These are phyloP conservation scores for Tapirus terrestris DNA, from an alignment of 2,113 vertebrate genomes.

Conservation along the genomic window DNA sequence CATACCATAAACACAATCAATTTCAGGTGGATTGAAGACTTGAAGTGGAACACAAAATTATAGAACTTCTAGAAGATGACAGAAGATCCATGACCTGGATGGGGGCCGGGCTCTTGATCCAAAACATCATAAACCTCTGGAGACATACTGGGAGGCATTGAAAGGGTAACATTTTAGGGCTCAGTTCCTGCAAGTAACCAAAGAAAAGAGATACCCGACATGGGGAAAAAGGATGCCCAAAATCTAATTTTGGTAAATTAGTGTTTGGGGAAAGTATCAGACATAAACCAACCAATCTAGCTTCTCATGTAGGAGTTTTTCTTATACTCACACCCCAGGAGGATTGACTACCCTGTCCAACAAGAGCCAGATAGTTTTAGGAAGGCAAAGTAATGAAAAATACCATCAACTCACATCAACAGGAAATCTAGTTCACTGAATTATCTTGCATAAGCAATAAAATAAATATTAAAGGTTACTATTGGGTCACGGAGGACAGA, in stretches of 20 bases:
- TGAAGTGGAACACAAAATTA: background rate
- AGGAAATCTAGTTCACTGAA: background rate
- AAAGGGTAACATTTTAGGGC: background rate
- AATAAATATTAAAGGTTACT: conserved; percentile 55
- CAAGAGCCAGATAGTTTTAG: background rate
- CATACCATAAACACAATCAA: background rate
- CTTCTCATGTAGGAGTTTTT: background rate
- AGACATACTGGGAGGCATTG: background rate
- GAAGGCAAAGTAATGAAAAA: conserved; percentile 42
- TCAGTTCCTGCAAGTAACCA: background rate
- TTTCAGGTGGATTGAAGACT: background rate
- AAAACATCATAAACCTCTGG: background rate
- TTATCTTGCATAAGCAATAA: conserved; percentile 45
- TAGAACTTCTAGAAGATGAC: background rate
- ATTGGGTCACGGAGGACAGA: conserved; percentile 10
- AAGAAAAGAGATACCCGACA: background rate
- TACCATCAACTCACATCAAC: background rate
- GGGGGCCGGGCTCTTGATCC: background rate
- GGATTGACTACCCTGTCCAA: background rate
- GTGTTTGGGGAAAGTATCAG: background rate
- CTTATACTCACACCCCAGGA: background rate
- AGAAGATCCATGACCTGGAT: background rate
- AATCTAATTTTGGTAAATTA: background rate
- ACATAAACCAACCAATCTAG: background rate
- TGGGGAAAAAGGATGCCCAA: background rate